These are phyloP conservation scores for Epizoanthus rinbou DNA, from an alignment of 92 coral and sea anemone genomes.

Conservation along the genomic window DNA sequence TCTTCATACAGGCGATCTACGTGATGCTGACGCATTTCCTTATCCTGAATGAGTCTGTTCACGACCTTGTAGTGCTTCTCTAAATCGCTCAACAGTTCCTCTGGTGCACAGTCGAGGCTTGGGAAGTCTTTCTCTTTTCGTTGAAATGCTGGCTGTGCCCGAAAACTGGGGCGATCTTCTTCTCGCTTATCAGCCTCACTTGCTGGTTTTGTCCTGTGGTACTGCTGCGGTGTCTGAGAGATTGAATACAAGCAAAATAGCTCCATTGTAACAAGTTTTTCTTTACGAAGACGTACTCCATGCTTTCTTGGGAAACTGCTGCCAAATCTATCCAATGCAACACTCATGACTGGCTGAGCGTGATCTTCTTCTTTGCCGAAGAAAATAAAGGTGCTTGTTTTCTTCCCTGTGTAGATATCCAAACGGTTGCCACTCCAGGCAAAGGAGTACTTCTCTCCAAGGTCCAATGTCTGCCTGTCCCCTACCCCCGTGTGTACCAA, in stretches of 20 bases:
- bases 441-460: constrained; percentile 63
- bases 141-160: constrained; percentile 30
- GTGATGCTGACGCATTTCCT: constrained; percentile 35
- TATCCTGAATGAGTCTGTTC: constrained; percentile 36
- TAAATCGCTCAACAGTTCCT: constrained; percentile 52
- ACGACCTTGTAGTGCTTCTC: constrained; percentile 36
- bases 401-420: constrained; percentile 75
- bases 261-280: constrained; percentile 65
- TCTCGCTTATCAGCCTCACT: background rate
- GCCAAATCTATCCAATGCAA: constrained; percentile 72
- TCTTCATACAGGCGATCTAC: constrained; percentile 47
- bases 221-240: constrained; percentile 54
- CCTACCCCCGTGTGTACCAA: constrained; percentile 52
- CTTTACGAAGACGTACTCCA: constrained; percentile 65
- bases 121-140: constrained; percentile 61
- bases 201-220: constrained; percentile 32
- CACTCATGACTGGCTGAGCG: constrained; percentile 70
- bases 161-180: background rate
- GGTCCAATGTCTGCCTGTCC: constrained; percentile 39
- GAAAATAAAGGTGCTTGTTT: constrained; percentile 72
- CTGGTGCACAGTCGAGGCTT: constrained; percentile 49
- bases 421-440: constrained; percentile 70
- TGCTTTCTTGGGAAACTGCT: constrained; percentile 52
- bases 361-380: constrained; percentile 63
- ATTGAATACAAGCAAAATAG: constrained; percentile 64